Percentiles rank a stretch among this genome's conserved stretches.
Evolutionary conservation across 2,888 invertebrate species (phyloP).

Genomic region (Catocala fraxini): DNA sequence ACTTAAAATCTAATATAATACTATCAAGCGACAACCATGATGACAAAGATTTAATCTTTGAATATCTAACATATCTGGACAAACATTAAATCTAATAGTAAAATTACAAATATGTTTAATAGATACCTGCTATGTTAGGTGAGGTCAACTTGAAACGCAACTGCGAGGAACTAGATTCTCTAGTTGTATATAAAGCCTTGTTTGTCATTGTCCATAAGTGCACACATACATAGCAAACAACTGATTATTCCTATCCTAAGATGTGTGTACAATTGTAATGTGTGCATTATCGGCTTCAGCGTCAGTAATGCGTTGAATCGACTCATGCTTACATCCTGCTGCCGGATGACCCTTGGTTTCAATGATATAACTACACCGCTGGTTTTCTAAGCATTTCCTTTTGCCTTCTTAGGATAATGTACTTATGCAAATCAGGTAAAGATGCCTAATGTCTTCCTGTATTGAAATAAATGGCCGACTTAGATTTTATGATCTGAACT

Average conservation of each 20-base stretch:
- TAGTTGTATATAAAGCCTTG: constrained; percentile 21
- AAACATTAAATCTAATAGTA: no score
- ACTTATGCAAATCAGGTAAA: constrained; percentile 9
- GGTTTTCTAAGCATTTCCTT: no score
- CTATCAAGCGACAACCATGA: no score
- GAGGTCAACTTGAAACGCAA: constrained; percentile 11
- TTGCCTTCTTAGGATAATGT: not conserved
- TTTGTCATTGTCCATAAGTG: constrained; percentile 26
- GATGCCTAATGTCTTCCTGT: constrained; percentile 15
- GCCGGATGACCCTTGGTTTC: constrained; percentile 38
- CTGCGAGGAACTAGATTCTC: constrained; percentile 3
- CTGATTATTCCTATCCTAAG: constrained; percentile 34
- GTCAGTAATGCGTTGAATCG: constrained; percentile 22
- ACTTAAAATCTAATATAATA: no score
- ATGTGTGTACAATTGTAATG: constrained; percentile 34
- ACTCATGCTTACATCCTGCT: constrained; percentile 15
- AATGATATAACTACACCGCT: constrained; percentile 12
- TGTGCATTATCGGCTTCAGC: not conserved
- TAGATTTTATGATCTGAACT: no score
- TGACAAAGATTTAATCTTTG: no score
- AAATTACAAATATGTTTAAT: not conserved
- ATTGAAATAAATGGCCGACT: no score
- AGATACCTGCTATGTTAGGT: constrained; percentile 5
- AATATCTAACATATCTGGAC: no score
- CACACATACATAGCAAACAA: constrained; percentile 59